Base-by-base conservation (phyloP, 1,140 invertebrate species). In the Frieseomelitta varia region DNA sequence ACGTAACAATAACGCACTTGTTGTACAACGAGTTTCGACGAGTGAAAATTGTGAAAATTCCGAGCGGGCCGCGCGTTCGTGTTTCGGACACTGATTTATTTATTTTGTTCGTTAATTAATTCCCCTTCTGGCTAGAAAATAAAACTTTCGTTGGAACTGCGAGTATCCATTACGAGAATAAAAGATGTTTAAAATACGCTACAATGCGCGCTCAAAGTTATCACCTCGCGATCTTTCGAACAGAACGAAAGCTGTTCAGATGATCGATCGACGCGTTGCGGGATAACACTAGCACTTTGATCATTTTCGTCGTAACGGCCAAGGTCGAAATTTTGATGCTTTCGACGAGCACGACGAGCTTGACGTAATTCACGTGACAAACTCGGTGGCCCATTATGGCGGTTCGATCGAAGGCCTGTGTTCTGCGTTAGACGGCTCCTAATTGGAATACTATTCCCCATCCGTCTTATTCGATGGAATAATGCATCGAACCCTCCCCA, bases 401-500 rank as follows among this genome's bases (percentile, higher is more conserved):
- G 4, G 21, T 47, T 11, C 67, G 82, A 82, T 72, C 79, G 65
- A 53, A 65, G 24, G 81, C n/a, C 4, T 47, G 39, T 8, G 21
- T 17, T 14, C 8, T 53, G 55, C 34, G 34, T 78, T 39, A 17
- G 39, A 30, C 56, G 0, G 65, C 2, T n/a, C 81, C 74, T 83
- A 88, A 86, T 88, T 80, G 80, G 51, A 72, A 88, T 51, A 88
- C 68, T 58, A 63, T 79, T 77, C 67, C 65, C 65, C 72, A 73
- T 73, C 51, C 74, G 56, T 80, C 56, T 75, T 69, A 30, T 80
- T 73, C 83, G 77, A 67, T 11, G 77, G 56, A 80, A 84, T 80
- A 73, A 84, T 53, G 63, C 51, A 85, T 74, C 58, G 67, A 19
- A n/a, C n/a, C n/a, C n/a, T 2, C 27, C 24, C 39, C 10, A 56